Base-by-base conservation (phyloP, 2,888 invertebrate species). In the Artemia sinica region DNA sequence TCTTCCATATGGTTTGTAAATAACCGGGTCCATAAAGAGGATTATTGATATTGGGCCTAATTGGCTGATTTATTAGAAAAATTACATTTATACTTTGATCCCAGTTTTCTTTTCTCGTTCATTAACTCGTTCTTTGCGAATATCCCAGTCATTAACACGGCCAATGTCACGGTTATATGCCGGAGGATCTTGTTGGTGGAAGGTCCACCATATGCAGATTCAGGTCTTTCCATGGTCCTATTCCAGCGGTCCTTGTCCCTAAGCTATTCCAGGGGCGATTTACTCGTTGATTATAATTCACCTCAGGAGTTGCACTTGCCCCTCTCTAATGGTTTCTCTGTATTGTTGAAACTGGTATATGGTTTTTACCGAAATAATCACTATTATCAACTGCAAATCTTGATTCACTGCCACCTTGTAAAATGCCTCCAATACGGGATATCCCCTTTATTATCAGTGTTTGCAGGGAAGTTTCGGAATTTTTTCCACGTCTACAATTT, bases 41-140 rank as follows among this genome's bases (percentile, higher is more conserved):
- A 58, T 58, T 58, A 18, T 58, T 58, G 58, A 58, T 14, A 14
- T 41, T n/a, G 50, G 13, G 50, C 52, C 50, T n/a, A 51, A 68
- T 41, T 12, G 50, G 68, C 63, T 65, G 63, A 51, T 70, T 9
- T 28, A 13, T 18, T n/a, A n/a, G n/a, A 50, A 50, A 51, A 68
- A 68, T 7, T 28, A 66, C 50, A 63, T 69, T 65, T 14, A 67
- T 66, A 52, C 52, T 49, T 18, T 51, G 41, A n/a, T 69, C 67
- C 12, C 67, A 49, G 65, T 68, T 66, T 13, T n/a, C n/a, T 66
- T 50, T 14, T 70, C 68, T 41, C 68, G 48, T 51, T 70, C 50
- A 14, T 66, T 49, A 41, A 68, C 68, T 10, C 66, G 50, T 48
- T 68, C 70, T 48, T 66, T 41, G 41, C 68, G 66, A 18, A 67